phyloP scores from a whole-genome alignment of 2,888 invertebrate genomes.

The Hofmannophila pseudospretella region DNA sequence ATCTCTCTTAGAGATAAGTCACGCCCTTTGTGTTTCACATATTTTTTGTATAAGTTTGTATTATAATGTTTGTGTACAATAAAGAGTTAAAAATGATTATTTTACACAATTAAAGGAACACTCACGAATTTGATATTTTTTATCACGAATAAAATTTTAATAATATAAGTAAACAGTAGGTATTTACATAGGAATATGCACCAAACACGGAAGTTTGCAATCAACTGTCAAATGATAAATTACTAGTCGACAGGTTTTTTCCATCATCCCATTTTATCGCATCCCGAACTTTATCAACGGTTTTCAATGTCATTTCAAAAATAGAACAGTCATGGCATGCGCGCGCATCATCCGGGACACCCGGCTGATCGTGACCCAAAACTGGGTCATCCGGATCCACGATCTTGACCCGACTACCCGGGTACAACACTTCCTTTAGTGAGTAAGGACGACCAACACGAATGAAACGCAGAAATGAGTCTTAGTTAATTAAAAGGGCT shows the following conservation, averaged over 20 bases:
- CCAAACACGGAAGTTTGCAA: neutral
- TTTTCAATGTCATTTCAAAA: conserved; percentile 21
- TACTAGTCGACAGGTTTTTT: neutral
- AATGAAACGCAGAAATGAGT: too few species aligned
- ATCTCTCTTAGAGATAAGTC: too few species aligned
- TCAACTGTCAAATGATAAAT: neutral
- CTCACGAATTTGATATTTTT: too few species aligned
- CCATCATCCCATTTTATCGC: neutral
- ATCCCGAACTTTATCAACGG: neutral
- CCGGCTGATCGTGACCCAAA: conserved; percentile 37
- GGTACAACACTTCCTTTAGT: neutral
- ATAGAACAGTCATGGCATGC: conserved; percentile 11
- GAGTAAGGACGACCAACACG: neutral
- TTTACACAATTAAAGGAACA: too few species aligned
- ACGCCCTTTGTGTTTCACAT: too few species aligned
- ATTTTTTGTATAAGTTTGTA: too few species aligned
- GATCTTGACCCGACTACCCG: conserved; percentile 12
- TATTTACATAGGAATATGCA: too few species aligned
- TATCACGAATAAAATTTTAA: too few species aligned
- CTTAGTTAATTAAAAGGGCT: too few species aligned
- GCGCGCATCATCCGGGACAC: conserved; percentile 16
- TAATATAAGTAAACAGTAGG: too few species aligned
- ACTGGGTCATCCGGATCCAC: conserved; percentile 23
- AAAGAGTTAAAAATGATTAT: too few species aligned
- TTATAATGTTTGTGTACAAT: too few species aligned